These are phyloP conservation scores for Cyprinodon diabolis DNA, from an alignment of 2,797 vertebrate species.

Conservation along the genomic window DNA sequence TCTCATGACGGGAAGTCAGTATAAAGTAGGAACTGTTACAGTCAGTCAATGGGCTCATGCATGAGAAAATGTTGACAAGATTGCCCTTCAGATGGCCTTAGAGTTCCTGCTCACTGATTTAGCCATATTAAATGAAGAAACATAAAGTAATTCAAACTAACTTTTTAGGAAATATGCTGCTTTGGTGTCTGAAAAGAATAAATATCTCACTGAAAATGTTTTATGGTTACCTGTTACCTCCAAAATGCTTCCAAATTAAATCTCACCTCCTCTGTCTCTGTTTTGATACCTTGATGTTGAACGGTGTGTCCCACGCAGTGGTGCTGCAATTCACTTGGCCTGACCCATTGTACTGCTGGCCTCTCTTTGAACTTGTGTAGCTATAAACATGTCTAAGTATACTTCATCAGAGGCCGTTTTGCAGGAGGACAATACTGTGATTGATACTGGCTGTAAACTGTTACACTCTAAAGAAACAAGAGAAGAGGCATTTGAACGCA, in stretches of 20 bases:
- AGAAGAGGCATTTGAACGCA: slow-evolving; percentile 58
- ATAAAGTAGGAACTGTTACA: slow-evolving; percentile 57
- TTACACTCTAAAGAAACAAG: slow-evolving; percentile 45
- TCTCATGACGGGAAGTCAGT: slow-evolving; percentile 58
- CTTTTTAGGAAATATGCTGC: slow-evolving; percentile 20
- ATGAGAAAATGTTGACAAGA: slow-evolving; percentile 52
- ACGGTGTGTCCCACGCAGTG: slow-evolving; percentile 69
- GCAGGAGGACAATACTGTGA: slow-evolving; percentile 74
- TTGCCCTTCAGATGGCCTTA: slow-evolving; percentile 46
- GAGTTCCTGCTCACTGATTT: slow-evolving; percentile 29
- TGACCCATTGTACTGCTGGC: slow-evolving; percentile 77
- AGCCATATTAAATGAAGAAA: slow-evolving; percentile 28
- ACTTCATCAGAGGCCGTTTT: slow-evolving; percentile 71
- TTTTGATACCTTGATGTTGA: slow-evolving; percentile 64
- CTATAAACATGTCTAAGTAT: slow-evolving; percentile 78
- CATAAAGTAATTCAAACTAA: slow-evolving; percentile 37
- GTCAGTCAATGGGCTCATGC: slow-evolving; percentile 46
- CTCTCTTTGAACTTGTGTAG: slow-evolving; percentile 77
- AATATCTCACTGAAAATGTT: too few species aligned
- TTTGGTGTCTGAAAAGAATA: too few species aligned
- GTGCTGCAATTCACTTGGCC: slow-evolving; percentile 63
- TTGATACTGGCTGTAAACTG: slow-evolving; percentile 60
- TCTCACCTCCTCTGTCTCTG: slow-evolving; percentile 57
- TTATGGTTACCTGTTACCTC: too few species aligned
- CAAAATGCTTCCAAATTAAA: background rate